Evolutionary conservation across 2,797 vertebrate genomes (phyloP), one percentile per base, ranked within the genome.

Genomic region (Poecile montanus): DNA sequence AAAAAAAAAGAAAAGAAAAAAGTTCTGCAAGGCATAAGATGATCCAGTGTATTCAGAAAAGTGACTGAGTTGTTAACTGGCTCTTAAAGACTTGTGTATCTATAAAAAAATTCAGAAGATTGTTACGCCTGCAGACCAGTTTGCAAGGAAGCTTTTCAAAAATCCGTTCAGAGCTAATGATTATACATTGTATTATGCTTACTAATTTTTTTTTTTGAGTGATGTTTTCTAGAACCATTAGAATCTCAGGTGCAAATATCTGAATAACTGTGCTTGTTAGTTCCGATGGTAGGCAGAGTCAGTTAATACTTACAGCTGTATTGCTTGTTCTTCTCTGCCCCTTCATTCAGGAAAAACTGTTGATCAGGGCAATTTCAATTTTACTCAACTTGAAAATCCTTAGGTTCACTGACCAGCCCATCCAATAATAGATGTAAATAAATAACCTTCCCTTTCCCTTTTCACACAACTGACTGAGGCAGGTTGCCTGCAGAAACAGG

Each of bases 211-310:
- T 78, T 88, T 76, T 83, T 21, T 34, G 88, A 48, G 50, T 73
- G 51, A 70, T 83, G 85, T 96, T 93, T 97, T 96, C 80, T 96
- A 94, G 95, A 90, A 74, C 67, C n/a, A 72, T 91, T 96, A 94
- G 95, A 94, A 93, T 96, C 95, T 97, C 96, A 96, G 94, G 95
- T 97, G 89, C 93, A 88, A 91, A 50, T 94, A 81, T 95, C 82
- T 94, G 74, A 84, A 88, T 86, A 91, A 96, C 95, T 96, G 91
- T 97, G 94, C 91, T 96, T 88, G 61, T 56, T 82, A 92, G 92
- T 62, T 95, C 62, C 47, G 83, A 1, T 27, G 34, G 73, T 84
- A 93, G 91, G 96, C 95, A 96, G 94, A 91, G 93, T 85, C 67
- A 82, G 5, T 84, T 73, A 72, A 70, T 78, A 73, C 50, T 88